Conservation (phyloP, 1,140 invertebrate species). For the Samia ricini region DNA sequence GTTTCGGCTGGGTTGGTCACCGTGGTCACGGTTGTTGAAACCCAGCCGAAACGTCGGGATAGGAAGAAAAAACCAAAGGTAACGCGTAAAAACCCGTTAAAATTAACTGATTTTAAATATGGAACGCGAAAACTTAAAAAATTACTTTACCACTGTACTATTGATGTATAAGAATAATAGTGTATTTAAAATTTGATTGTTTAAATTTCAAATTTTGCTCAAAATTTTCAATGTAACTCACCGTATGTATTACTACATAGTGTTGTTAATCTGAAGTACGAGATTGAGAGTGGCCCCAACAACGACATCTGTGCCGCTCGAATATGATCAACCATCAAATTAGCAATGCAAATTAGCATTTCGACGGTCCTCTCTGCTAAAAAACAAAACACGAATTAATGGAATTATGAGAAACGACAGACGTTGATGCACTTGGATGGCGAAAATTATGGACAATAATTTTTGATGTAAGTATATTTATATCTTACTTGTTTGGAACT, state of each 20-base stretch:
- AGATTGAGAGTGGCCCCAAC: not conserved
- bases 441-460: too few species aligned
- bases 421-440: not conserved
- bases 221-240: not conserved
- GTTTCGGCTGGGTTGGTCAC: too few species aligned
- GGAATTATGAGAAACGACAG: not conserved
- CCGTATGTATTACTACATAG: not conserved
- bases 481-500: not conserved
- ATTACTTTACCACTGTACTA: too few species aligned
- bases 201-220: not conserved
- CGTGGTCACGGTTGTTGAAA: too few species aligned
- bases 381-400: conserved; percentile 9
- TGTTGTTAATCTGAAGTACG: not conserved
- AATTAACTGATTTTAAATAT: too few species aligned
- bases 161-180: too few species aligned
- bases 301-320: not conserved
- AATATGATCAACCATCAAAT: conserved; percentile 7
- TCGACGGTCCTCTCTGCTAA: not conserved
- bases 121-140: too few species aligned
- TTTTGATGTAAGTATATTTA: not conserved
- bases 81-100: too few species aligned
- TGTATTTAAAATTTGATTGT: too few species aligned
- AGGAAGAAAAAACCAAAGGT: too few species aligned
- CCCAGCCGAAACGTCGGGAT: too few species aligned
- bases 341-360: not conserved